Evolutionary conservation across 2,113 vertebrate species (phyloP), one percentile per base, ranked within the genome.

Genomic region (Thomomys bottae): DNA sequence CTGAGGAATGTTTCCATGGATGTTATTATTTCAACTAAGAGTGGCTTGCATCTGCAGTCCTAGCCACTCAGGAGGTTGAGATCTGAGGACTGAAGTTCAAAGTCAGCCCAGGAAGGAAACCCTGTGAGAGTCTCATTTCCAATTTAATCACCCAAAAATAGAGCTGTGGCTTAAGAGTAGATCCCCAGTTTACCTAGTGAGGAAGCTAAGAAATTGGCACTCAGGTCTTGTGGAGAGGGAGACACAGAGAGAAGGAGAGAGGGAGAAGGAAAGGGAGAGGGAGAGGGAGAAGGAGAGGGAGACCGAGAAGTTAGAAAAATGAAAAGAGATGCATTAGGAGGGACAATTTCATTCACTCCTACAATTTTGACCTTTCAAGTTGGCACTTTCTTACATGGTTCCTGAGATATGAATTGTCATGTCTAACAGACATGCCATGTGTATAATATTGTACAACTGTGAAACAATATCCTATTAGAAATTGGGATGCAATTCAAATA

Each of bases 401-500:
- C 68, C 23, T 2, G 21, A 87, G 24, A 38, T 36, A 32, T 21
- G n/a, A 64, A 80, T 4, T 66, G 32, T 14, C 64, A 36, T 20
- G 6, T 2, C 3, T 24, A 89, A 90, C 84, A 84, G 6, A 82
- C 17, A 24, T 40, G 26, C 18, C 66, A 83, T 42, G 61, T 85
- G 54, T 80, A 72, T 1, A 85, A 57, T 24, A 40, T 4, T 30
- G 40, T 82, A 84, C 30, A 10, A 67, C 49, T 30, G 2, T 61
- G 84, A 2, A 67, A 91, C 32, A 70, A 88, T 88, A 91, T 49
- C 76, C 28, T 79, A 63, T 67, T 70, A 70, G 49, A 49, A 93
- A 85, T 1, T 70, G 94, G 42, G 3, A 92, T 70, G 90, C n/a
- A 75, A 70, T 68, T 86, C 59, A 45, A 10, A 34, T 3, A 84